Evolutionary conservation across 2,797 vertebrate species (phyloP).

Genomic region (Chrysocyon brachyurus): DNA sequence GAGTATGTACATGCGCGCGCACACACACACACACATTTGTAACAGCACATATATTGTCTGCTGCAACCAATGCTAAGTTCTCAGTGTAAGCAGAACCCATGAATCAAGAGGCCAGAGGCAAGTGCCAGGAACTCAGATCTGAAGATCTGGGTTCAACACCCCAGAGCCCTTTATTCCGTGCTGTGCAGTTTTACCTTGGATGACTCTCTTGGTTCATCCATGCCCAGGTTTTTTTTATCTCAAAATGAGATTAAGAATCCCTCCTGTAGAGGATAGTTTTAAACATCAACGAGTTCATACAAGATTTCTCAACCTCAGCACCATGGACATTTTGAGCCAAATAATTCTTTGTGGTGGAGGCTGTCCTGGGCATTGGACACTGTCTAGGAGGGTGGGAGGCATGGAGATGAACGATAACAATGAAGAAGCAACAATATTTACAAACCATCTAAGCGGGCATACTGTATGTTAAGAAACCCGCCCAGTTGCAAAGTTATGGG

Average conservation of each 20-base stretch:
- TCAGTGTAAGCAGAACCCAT: neutral
- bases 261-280: neutral
- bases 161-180: fast-evolving
- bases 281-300: neutral
- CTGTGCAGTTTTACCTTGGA: neutral
- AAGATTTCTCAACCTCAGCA: neutral
- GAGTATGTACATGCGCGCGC: too few relatives aligned
- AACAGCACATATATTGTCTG: neutral
- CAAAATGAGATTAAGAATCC: neutral
- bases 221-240: too few relatives aligned
- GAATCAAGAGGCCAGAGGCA: neutral
- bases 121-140: fast-evolving
- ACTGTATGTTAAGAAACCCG: neutral
- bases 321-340: neutral
- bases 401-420: neutral
- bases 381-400: too few relatives aligned
- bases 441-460: neutral
- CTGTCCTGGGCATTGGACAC: fast-evolving
- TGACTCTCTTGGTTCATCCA: neutral
- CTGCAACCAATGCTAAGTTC: neutral
- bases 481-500: neutral
- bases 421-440: fast-evolving
- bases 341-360: fast-evolving
- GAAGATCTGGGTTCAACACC: neutral
- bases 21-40: neutral